phyloP scores from a whole-genome alignment of 35 echinoderm and acorn worm species.

The Patiria miniata region DNA sequence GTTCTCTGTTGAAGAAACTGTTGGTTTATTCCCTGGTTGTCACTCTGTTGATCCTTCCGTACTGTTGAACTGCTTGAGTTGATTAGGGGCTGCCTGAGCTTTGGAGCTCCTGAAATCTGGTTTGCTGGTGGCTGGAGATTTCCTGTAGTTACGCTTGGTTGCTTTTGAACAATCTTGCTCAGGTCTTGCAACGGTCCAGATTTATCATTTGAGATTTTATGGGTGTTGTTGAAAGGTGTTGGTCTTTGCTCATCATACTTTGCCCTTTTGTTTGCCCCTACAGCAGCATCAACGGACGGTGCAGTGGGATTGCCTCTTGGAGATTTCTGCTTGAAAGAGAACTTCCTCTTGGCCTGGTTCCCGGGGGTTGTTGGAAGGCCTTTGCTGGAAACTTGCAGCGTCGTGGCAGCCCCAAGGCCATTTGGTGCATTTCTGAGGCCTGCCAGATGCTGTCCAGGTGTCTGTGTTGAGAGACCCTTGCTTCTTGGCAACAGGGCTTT shows the following conservation, averaged over 20 bases:
- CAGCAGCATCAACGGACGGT: not conserved
- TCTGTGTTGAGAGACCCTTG: too few relatives aligned
- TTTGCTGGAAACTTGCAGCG: too few relatives aligned
- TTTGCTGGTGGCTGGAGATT: not conserved
- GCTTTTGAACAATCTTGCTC: not conserved
- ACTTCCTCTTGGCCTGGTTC: not conserved
- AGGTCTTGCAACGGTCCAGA: not conserved
- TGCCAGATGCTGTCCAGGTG: too few relatives aligned
- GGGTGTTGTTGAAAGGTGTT: not conserved
- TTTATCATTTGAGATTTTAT: not conserved
- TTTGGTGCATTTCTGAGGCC: too few relatives aligned
- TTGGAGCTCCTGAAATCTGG: slow-evolving; percentile 5
- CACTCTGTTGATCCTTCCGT: too few relatives aligned
- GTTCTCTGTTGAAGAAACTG: too few relatives aligned
- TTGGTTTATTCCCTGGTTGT: too few relatives aligned
- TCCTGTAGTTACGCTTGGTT: not conserved
- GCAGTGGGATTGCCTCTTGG: not conserved
- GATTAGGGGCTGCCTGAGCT: not conserved
- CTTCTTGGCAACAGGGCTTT: not conserved
- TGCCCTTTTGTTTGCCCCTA: not conserved
- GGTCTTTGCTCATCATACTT: not conserved
- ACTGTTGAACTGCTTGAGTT: too few relatives aligned
- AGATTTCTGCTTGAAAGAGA: slow-evolving; percentile 11
- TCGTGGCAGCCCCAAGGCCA: too few relatives aligned
- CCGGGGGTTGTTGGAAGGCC: not conserved